Evolutionary conservation across 2,888 invertebrate species (phyloP), one percentile per base, ranked within the genome.

Genomic region (Saturnia pavonia): DNA sequence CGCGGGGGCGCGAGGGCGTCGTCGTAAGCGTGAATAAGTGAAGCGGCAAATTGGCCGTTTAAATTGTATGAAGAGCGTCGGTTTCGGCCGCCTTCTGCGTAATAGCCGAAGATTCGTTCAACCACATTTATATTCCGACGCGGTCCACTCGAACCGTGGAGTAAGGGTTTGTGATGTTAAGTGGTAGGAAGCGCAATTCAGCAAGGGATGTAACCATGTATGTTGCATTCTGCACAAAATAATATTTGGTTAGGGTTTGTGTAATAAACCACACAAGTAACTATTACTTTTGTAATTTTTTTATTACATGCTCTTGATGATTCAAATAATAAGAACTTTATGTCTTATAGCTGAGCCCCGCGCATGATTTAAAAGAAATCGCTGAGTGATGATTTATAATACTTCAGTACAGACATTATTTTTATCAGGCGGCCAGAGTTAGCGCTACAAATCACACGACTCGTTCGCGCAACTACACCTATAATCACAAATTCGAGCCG

Each of bases 21-120:
- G 66, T 63, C 42, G 51, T 42, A 72, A 75, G 75, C 77, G 78
- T 79, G 79, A 85, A 79, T 80, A 82, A 83, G 82, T 82, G 81
- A 80, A 82, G 80, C 85, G 82, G 84, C 82, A 86, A 89, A 88
- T 87, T 88, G 85, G 82, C 80, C 82, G 81, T 83, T 83, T 83
- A 83, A 82, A 84, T 82, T 79, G 79, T 80, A 85, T 82, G 82
- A 79, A 82, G 80, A 81, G 81, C 80, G 77, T 77, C 73, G 78
- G 82, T 78, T 81, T 69, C 48, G 63, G 69, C 14, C 72, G 76
- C 76, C 75, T 81, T 79, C 75, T 78, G 76, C 79, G 77, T 81
- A 80, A 79, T 78, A 79, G 76, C 75, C 70, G 74, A 76, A 77
- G 77, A 76, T 72, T 74, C 75, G 72, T 57, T 57, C 70, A 57